Conservation (phyloP, 2,113 vertebrate genomes). For the Sclerurus mexicanus region DNA sequence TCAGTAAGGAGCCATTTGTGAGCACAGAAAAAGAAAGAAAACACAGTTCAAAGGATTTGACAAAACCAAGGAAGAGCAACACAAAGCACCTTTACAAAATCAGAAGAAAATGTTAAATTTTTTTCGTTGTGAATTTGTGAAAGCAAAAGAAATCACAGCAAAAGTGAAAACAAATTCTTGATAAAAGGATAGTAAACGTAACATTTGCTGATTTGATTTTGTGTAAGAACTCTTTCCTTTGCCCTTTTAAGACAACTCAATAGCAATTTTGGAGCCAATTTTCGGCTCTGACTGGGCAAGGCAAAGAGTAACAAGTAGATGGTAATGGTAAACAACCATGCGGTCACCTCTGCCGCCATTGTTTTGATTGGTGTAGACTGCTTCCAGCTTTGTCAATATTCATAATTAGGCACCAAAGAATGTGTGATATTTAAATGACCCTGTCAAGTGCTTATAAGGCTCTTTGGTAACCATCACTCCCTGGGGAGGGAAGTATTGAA, state of each 20-base stretch:
- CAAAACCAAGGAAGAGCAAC: conserved; percentile 64
- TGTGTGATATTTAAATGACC: conserved; percentile 57
- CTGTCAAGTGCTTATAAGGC: conserved; percentile 61
- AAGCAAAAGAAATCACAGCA: conserved; percentile 67
- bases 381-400: conserved; percentile 84
- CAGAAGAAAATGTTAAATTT: conserved; percentile 61
- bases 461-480: conserved; percentile 47
- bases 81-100: conserved; percentile 72
- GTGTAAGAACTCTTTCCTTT: conserved; percentile 75
- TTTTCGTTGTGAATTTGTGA: conserved; percentile 27
- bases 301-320: conserved; percentile 75
- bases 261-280: neutral
- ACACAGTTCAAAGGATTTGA: conserved; percentile 63
- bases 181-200: conserved; percentile 63
- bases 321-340: conserved; percentile 86
- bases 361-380: conserved; percentile 78
- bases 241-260: conserved; percentile 61
- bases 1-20: conserved; percentile 27
- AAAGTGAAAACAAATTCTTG: conserved; percentile 66
- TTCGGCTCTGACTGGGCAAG: conserved; percentile 72
- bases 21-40: conserved; percentile 63
- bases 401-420: conserved; percentile 56
- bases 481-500: conserved; percentile 7
- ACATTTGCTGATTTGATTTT: conserved; percentile 40
- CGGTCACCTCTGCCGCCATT: conserved; percentile 93